Evolutionary conservation across 2,113 vertebrate species (phyloP).

Genomic region (Todiramphus saurophagus): DNA sequence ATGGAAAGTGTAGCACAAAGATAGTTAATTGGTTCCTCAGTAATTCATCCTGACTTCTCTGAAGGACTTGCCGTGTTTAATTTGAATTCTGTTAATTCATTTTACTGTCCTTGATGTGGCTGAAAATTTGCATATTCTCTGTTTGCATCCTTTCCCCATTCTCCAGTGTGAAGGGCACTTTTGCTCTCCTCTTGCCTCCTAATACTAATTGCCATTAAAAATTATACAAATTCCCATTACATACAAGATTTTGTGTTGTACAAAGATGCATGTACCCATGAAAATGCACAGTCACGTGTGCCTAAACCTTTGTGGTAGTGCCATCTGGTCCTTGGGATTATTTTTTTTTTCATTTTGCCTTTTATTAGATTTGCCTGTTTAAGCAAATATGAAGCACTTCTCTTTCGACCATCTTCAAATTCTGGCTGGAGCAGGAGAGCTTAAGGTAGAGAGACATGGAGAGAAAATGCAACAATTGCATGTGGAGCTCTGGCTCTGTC

Average conservation of each 20-base stretch:
- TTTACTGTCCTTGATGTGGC: background rate
- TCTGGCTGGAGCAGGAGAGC: background rate
- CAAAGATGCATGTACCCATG: accelerated
- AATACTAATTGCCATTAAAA: background rate
- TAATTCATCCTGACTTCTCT: background rate
- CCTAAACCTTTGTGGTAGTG: background rate
- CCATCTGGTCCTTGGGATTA: background rate
- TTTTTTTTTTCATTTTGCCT: background rate
- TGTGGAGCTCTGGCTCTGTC: background rate
- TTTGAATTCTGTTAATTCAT: background rate
- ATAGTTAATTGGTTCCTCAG: background rate
- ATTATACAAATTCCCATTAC: background rate
- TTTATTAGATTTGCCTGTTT: background rate
- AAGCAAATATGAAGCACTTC: background rate
- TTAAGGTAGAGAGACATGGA: background rate
- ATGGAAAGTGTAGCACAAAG: background rate
- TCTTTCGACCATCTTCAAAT: background rate
- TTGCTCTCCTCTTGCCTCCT: background rate
- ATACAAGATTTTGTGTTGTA: background rate
- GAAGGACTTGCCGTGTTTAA: background rate
- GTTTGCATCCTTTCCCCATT: background rate
- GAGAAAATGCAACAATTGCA: background rate
- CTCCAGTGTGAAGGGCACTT: background rate
- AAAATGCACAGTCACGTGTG: background rate
- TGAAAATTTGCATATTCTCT: background rate